Conservation (phyloP, 2,888 invertebrate genomes). For the Rhimphoctona megacephalus region DNA sequence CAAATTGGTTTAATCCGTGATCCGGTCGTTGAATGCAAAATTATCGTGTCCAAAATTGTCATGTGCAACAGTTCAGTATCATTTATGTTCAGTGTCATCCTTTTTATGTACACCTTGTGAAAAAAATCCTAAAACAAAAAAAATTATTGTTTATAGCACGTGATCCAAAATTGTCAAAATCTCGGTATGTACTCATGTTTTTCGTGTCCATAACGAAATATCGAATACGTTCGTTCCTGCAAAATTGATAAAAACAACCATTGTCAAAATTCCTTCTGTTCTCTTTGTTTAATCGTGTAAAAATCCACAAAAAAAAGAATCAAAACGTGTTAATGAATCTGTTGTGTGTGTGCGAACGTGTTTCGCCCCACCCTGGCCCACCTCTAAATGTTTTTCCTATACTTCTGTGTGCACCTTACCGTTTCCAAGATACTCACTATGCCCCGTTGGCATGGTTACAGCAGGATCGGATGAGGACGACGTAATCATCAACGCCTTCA, state of each 20-base stretch:
- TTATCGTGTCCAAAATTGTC: conserved; percentile 19
- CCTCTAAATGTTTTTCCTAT: conserved; percentile 73
- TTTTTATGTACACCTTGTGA: conserved; percentile 2
- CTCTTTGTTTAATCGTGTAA: conserved; percentile 17
- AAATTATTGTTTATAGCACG: conserved; percentile 42
- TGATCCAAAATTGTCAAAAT: conserved; percentile 41
- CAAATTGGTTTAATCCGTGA: conserved; percentile 45
- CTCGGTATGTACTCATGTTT: background rate
- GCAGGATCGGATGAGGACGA: conserved; percentile 94
- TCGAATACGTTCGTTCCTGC: background rate
- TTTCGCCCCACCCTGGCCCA: conserved; percentile 70
- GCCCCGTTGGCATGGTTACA: conserved; percentile 74
- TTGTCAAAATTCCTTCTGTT: conserved; percentile 54
- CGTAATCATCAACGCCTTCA: conserved; percentile 96
- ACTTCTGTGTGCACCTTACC: conserved; percentile 73
- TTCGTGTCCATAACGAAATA: conserved; percentile 29
- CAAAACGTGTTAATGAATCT: conserved; percentile 33
- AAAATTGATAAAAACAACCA: background rate
- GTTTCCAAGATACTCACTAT: conserved; percentile 73
- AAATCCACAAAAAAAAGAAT: conserved; percentile 8
- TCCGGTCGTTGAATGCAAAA: conserved; percentile 51
- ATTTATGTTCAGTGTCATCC: conserved; percentile 39
- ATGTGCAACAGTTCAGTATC: conserved; percentile 28
- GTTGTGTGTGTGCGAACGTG: conserved; percentile 70
- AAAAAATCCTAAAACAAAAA: conserved; percentile 6